Conservation (phyloP, 2,888 invertebrate genomes). For the Teleiodes luculella region DNA sequence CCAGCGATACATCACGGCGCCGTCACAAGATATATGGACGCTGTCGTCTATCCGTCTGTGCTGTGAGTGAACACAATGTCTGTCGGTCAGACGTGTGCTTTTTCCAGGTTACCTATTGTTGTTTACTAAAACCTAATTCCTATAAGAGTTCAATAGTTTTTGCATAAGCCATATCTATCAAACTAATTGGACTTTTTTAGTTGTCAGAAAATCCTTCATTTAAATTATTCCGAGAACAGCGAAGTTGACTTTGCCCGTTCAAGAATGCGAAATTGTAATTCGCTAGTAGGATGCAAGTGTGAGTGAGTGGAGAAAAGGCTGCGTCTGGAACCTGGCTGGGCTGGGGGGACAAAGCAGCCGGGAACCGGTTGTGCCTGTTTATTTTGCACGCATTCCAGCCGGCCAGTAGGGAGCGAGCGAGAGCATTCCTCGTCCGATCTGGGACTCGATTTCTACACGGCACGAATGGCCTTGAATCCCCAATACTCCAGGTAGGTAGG, state of each 20-base stretch:
- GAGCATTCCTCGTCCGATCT: conserved; percentile 62
- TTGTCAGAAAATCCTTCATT: too few relatives aligned
- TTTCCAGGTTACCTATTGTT: background rate
- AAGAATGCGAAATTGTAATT: conserved; percentile 5
- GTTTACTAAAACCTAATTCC: background rate
- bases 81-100: conserved; percentile 18
- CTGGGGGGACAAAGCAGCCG: conserved; percentile 56
- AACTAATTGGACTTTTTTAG: too few relatives aligned
- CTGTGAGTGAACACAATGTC: conserved; percentile 37
- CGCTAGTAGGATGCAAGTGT: conserved; percentile 22
- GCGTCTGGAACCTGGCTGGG: conserved; percentile 48
- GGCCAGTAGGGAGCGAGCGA: conserved; percentile 57
- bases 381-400: conserved; percentile 77
- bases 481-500: conserved; percentile 28
- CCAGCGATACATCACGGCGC: conserved; percentile 51
- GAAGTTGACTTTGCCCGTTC: background rate
- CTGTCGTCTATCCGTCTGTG: conserved; percentile 46
- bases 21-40: conserved; percentile 55
- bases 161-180: too few relatives aligned
- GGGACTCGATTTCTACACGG: conserved; percentile 59
- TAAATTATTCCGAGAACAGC: background rate
- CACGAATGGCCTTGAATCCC: conserved; percentile 61
- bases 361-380: conserved; percentile 72
- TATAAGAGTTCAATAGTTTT: too few relatives aligned
- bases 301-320: conserved; percentile 50